Evolutionary conservation across 2,797 vertebrate genomes (phyloP), one percentile per base, ranked within the genome.

Genomic region (Macropodus opercularis): DNA sequence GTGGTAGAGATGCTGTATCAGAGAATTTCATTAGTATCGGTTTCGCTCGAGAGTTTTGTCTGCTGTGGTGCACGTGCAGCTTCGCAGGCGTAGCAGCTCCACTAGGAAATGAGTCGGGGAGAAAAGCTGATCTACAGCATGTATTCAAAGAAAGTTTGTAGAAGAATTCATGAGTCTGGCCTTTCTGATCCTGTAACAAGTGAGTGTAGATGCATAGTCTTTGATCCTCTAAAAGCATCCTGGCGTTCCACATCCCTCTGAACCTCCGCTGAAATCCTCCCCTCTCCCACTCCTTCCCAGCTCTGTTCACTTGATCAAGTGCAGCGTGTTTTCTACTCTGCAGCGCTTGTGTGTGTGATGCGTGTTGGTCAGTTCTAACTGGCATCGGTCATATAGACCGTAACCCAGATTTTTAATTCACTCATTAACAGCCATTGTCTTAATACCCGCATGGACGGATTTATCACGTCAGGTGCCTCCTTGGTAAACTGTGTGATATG

Each of bases 21-120:
- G 15, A 42, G 8, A 63, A 79, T 77, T 46, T 51, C 22, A 69
- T 83, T 77, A 69, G 71, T 57, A 80, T 60, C 68, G 62, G 62
- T 63, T 74, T 69, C 29, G 43, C 60, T 64, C 43, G 34, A 47
- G 48, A 44, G 52, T 63, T 63, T 53, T 47, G 68, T 57, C 29
- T 72, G 46, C 42, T 21, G 22, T 35, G 32, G 9, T 54, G 29
- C 34, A 18, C 13, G 10, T 55, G 46, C 56, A 29, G 32, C 56
- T 60, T 43, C 46, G 52, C 39, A 66, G 38, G 38, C 26, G 32
- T 56, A 26, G 36, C 18, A 24, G 17, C 58, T 62, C 61, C 34
- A 34, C 60, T 48, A 32, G 60, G 52, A 48, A 60, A 49, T 47
- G 34, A 24, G 35, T 52, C n/a, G 46, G 21, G 21, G 42, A 31